Base-by-base conservation (phyloP, 2,888 invertebrate genomes). In the Palloptera scutellata region DNA sequence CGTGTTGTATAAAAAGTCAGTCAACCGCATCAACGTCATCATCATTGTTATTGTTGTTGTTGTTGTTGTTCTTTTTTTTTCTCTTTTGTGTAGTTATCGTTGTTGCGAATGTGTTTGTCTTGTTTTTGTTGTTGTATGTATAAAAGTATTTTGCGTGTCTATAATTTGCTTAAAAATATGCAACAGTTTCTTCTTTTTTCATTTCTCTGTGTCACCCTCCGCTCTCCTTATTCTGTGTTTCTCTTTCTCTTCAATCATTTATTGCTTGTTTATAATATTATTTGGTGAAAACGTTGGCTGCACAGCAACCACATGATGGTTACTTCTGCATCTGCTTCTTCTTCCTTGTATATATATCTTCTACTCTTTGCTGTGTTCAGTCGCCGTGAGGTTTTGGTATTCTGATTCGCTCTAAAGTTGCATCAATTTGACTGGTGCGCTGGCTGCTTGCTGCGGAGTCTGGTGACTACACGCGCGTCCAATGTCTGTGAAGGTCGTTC, bases 401-500 rank as follows among this genome's bases (percentile, higher is more conserved):
- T 17, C 13, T 55, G 43, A 15, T 30, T 60, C 45, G 30, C 58
- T 15, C 15, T 48, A 40, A 51, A 40, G 60, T 61, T 61, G 20
- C 11, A 12, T 30, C 17, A 15, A 41, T 9, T 15, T 55, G 19
- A n/a, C n/a, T 30, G 63, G 30, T 30, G 1, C n/a, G n/a, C 10
- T 58, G 41, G 19, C 51, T 40, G 17, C 6, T 41, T 53, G n/a
- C 55, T 48, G 61, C 45, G 48, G 66, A 55, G 52, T 60, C 66
- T 60, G 66, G 53, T 48, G 13, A 20, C 66, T 45, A 63, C 69
- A 64, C 59, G 58, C 40, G 74, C 72, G 76, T 76, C 78, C 78
- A 78, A 77, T 76, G 76, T 77, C 80, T 80, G 78, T 81, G 82
- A 82, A 82, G 82, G 82, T 81, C 82, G 82, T 81, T 82, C 79